Evolutionary conservation across 2,888 invertebrate species (phyloP).

Genomic region (Spilarctia lutea): DNA sequence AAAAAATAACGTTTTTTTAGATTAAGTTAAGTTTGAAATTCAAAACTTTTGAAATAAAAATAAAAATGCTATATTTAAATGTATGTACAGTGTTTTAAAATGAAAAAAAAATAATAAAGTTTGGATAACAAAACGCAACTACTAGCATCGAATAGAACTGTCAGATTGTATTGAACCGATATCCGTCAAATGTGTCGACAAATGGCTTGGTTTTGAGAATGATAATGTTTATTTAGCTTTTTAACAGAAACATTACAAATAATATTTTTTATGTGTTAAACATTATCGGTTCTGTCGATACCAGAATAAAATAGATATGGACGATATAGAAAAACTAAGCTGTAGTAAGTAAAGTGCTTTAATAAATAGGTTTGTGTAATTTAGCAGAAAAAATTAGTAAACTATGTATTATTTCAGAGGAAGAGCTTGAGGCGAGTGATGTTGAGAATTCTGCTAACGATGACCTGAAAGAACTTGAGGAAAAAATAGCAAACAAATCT

Average conservation of each 20-base stretch:
- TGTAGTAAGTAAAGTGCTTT: slow-evolving; percentile 71
- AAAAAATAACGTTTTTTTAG: no score
- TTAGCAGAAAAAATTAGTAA: neutral
- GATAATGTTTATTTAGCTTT: neutral
- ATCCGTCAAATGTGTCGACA: neutral
- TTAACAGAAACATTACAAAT: neutral
- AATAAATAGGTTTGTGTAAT: slow-evolving; percentile 1
- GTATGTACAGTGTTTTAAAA: neutral
- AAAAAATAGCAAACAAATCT: slow-evolving; percentile 57
- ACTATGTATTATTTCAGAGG: slow-evolving; percentile 63
- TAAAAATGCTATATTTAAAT: neutral
- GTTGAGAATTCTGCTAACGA: slow-evolving; percentile 78
- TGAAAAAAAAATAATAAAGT: neutral
- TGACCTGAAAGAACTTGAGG: slow-evolving; percentile 72
- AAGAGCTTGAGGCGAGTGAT: slow-evolving; percentile 81
- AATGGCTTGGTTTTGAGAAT: slow-evolving; percentile 16
- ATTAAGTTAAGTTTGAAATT: no score
- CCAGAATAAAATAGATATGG: slow-evolving; percentile 58
- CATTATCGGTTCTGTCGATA: slow-evolving; percentile 2
- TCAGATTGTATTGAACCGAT: neutral
- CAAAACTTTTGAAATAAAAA: no score
- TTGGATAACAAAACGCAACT: neutral
- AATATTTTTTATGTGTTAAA: slow-evolving; percentile 1
- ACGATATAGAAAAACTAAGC: slow-evolving; percentile 78
- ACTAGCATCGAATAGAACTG: neutral